phyloP scores from a whole-genome alignment of 2,797 vertebrate species.

The Poeciliopsis gracilis region DNA sequence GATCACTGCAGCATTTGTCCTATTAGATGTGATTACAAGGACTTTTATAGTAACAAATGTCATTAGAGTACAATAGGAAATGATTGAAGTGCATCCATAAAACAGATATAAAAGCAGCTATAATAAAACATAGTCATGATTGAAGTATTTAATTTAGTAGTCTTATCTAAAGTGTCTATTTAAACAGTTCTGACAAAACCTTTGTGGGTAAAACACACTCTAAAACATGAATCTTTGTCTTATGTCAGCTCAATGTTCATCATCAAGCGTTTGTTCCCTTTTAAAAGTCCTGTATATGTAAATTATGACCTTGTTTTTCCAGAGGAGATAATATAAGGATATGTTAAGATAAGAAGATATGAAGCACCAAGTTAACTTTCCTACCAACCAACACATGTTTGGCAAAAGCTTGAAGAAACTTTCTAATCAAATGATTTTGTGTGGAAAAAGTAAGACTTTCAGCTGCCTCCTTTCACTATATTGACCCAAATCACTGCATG shows the following conservation, averaged over 20 bases:
- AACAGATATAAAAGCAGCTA: conserved; percentile 9
- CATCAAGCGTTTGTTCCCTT: background rate
- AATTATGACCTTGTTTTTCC: background rate
- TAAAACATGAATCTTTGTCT: background rate
- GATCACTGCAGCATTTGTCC: conserved; percentile 24
- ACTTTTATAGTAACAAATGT: conserved; percentile 15
- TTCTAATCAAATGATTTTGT: too few species aligned
- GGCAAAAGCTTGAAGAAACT: too few species aligned
- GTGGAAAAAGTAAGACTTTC: too few species aligned
- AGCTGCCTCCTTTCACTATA: too few species aligned
- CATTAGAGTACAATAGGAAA: conserved; percentile 37
- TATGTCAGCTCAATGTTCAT: background rate
- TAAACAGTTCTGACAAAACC: background rate
- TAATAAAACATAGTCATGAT: conserved; percentile 3
- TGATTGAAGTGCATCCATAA: conserved; percentile 23
- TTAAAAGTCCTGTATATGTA: background rate
- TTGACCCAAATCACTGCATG: too few species aligned
- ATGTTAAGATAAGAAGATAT: background rate
- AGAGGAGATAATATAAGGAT: background rate
- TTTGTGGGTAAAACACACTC: background rate
- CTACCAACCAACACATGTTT: too few species aligned
- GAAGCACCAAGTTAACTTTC: background rate
- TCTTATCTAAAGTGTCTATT: conserved; percentile 8
- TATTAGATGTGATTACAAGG: conserved; percentile 36
- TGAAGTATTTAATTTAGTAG: conserved; percentile 12